Evolutionary conservation across 2,797 vertebrate species (phyloP), one percentile per base, ranked within the genome.

Genomic region (Coreius guichenoti): DNA sequence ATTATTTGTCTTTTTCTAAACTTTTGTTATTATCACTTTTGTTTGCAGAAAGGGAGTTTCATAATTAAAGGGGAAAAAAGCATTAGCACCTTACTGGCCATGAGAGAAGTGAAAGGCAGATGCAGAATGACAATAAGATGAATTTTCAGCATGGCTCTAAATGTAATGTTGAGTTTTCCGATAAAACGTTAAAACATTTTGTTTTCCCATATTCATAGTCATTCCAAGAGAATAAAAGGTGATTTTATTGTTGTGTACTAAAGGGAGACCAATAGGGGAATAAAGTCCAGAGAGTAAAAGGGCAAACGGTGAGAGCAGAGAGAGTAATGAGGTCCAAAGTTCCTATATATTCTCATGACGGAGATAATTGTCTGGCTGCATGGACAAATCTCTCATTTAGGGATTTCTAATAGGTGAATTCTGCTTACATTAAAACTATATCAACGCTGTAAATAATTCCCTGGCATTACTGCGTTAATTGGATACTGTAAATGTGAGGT

Each of bases 341-440:
- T 84, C 74, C 19, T 80, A 70, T 85, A 80, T 82, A 85, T 88
- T 21, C 86, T 86, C 85, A 82, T 36, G 75, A 63, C 49, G 26
- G 26, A 83, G 80, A 63, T 91, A 86, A 91, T 91, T 87, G 86
- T 88, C 84, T 90, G 72, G 84, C 73, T 83, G 80, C 86, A 85
- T 82, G 70, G 82, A 85, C 68, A 87, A 90, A 90, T 88, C 72
- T 80, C 69, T 85, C 80, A 78, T 84, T 87, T 79, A 84, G 51
- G 54, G 80, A 86, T 79, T 74, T 86, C 67, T 86, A 76, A 67
- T 87, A 81, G 83, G 80, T 82, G 82, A 45, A 86, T 88, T 88
- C 39, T 61, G 79, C 81, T 82, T 82, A 58, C 68, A 85, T 87
- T 90, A 80, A 83, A 86, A 39, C 9, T 58, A 49, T 80, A 79